A percentile compares a stretch with the other conserved stretches of the same genome.
Evolutionary conservation across 1,140 invertebrate genomes (phyloP).

Genomic region (Calliphora vicina): DNA sequence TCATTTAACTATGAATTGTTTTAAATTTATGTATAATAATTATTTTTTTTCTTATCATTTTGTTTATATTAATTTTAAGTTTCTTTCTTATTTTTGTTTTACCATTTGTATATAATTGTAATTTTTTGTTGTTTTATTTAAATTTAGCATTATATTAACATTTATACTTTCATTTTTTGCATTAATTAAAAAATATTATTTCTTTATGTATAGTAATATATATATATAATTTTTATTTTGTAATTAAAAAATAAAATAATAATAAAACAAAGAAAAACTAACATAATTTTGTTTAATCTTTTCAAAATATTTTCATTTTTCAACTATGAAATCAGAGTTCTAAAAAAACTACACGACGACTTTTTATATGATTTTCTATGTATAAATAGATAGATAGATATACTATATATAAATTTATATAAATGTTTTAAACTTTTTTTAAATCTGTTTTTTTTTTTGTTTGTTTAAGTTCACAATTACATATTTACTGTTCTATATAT

Average conservation of each 20-base stretch:
- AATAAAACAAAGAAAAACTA: conserved; percentile 14
- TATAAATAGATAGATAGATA: conserved; percentile 14
- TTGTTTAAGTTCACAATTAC: not conserved
- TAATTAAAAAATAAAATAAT: conserved; percentile 22
- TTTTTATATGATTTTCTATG: conserved; percentile 18
- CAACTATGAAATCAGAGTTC: not conserved
- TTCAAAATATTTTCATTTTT: not conserved
- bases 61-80: conserved; percentile 28
- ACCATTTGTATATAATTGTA: conserved; percentile 5
- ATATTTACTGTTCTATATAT: not conserved
- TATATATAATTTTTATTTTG: conserved; percentile 4
- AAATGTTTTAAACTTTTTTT: not conserved
- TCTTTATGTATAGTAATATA: not conserved
- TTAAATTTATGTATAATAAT: conserved; percentile 30
- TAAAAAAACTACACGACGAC: conserved; percentile 23
- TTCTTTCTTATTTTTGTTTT: not conserved
- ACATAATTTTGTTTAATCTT: conserved; percentile 32
- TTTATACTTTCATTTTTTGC: conserved; percentile 24
- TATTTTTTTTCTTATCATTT: conserved; percentile 6
- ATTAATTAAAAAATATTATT: not conserved
- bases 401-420: conserved; percentile 10
- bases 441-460: not conserved
- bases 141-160: conserved; percentile 33
- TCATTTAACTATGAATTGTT: conserved; percentile 36
- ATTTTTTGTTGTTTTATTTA: conserved; percentile 15